A percentile compares a stretch with the other conserved stretches of the same genome.
phyloP scores from a whole-genome alignment of 2,888 invertebrate genomes.

The Escarpia spicata region DNA sequence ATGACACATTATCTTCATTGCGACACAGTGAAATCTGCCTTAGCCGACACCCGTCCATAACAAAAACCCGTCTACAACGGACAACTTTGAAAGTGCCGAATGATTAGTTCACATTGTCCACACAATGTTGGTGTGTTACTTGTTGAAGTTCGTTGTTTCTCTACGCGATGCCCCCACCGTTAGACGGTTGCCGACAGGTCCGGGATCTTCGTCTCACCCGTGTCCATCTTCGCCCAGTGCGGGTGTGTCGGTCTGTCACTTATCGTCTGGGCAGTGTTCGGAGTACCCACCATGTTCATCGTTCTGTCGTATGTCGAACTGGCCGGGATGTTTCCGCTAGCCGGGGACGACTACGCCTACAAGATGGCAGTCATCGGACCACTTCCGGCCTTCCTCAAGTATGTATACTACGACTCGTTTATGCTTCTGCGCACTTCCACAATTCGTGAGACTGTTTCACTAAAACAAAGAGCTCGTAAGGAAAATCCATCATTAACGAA shows the following conservation, averaged over 20 bases:
- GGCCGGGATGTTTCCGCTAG: conserved; percentile 83
- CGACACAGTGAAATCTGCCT: too few species aligned
- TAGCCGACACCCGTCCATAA: too few species aligned
- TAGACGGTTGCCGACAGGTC: conserved; percentile 74
- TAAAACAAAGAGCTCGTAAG: too few species aligned
- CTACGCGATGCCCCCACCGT: not conserved
- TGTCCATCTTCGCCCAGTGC: conserved; percentile 84
- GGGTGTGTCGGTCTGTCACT: conserved; percentile 78
- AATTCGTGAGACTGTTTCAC: too few species aligned
- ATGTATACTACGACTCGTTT: not conserved
- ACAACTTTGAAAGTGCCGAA: too few species aligned
- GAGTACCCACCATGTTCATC: conserved; percentile 78
- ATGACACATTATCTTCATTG: too few species aligned
- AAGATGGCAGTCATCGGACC: conserved; percentile 59
- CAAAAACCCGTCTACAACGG: too few species aligned
- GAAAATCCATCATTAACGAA: too few species aligned
- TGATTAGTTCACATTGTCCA: too few species aligned
- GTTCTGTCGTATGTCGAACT: conserved; percentile 90
- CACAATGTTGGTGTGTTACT: not conserved
- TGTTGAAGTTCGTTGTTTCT: not conserved
- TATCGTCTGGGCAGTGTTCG: conserved; percentile 88
- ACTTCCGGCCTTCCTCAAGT: conserved; percentile 56
- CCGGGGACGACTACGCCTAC: conserved; percentile 68
- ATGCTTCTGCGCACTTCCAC: not conserved
- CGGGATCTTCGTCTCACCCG: conserved; percentile 94